A percentile compares a stretch with the other conserved stretches of the same genome.
Evolutionary conservation across 1,140 invertebrate species (phyloP).

Genomic region (Calycopis cecrops): DNA sequence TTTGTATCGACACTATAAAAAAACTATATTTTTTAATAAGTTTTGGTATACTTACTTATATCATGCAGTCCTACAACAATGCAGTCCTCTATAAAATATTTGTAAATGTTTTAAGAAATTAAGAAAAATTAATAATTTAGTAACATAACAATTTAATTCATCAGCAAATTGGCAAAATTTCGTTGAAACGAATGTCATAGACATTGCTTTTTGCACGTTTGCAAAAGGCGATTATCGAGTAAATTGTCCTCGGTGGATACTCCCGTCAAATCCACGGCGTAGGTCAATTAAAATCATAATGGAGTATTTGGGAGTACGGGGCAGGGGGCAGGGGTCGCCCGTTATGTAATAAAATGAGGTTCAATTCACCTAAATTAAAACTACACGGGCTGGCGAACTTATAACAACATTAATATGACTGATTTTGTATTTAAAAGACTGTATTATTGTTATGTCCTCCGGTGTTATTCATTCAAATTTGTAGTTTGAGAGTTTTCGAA

Average conservation of each 20-base stretch:
- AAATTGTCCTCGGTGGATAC: conserved; percentile 41
- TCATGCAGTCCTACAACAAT: too few relatives aligned
- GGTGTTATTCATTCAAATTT: too few relatives aligned
- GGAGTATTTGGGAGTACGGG: conserved; percentile 41
- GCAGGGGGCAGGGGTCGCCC: background rate
- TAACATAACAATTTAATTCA: background rate
- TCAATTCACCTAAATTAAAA: conserved; percentile 35
- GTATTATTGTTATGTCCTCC: too few relatives aligned
- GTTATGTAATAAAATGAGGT: conserved; percentile 28
- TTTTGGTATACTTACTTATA: too few relatives aligned
- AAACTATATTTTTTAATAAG: too few relatives aligned
- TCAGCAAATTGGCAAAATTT: conserved; percentile 7
- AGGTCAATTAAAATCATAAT: conserved; percentile 66
- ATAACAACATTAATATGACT: conserved; percentile 1
- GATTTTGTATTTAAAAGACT: too few relatives aligned
- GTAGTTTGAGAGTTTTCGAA: too few relatives aligned
- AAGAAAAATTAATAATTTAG: too few relatives aligned
- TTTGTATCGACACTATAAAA: too few relatives aligned
- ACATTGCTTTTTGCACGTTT: conserved; percentile 34
- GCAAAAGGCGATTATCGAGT: conserved; percentile 40
- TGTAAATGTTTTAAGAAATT: too few relatives aligned
- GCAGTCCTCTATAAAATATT: too few relatives aligned
- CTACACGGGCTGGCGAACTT: conserved; percentile 13
- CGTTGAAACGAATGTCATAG: conserved; percentile 5
- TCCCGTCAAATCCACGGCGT: conserved; percentile 54